Base-by-base conservation (phyloP, 2,888 invertebrate species). In the Cheilosia urbana region DNA sequence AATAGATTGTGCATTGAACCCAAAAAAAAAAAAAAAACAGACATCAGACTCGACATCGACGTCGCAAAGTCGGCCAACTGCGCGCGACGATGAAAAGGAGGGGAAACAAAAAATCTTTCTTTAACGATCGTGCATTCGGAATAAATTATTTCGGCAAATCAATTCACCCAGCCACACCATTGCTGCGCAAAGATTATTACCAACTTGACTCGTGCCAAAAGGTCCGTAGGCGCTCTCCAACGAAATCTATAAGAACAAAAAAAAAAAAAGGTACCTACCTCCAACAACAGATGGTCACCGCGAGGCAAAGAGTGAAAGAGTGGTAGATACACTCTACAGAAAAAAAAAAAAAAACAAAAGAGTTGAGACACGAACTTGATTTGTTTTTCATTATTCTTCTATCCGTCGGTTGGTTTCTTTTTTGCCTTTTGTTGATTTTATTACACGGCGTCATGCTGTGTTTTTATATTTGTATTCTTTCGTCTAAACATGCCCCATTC, bases 201-300 rank as follows among this genome's bases (percentile, higher is more conserved):
- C 58, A 58, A 30, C 63, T 53, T 82, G 81, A 71, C 81, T 82
- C 81, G 81, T 82, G 81, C 81, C 71, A 77, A 77, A 71, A 55
- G 63, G 49, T 51, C 51, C 40, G 71, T 81, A 69, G 75, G 63
- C 65, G 58, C 81, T 42, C 60, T 69, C 53, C 73, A 53, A 66
- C 62, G 17, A 69, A 75, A 73, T 15, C 13, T 11, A 53, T 2
- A 49, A n/a, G 37, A 63, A 40, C 24, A 30, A 58, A 2, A 45
- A 37, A 47, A 60, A 53, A 27, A 9, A 30, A 30, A 30, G 11
- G n/a, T 65, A 27, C 47, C 24, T 11, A 49, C 45, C 30, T 13
- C 24, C 49, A 68, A 68, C 57, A 69, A 69, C 76, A 82, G 81
- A 82, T 82, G 77, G 55, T 66, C 66, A 65, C 40, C 13, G 51